Base-by-base conservation (phyloP, 2,113 vertebrate genomes). In the Platysteira castanea region DNA sequence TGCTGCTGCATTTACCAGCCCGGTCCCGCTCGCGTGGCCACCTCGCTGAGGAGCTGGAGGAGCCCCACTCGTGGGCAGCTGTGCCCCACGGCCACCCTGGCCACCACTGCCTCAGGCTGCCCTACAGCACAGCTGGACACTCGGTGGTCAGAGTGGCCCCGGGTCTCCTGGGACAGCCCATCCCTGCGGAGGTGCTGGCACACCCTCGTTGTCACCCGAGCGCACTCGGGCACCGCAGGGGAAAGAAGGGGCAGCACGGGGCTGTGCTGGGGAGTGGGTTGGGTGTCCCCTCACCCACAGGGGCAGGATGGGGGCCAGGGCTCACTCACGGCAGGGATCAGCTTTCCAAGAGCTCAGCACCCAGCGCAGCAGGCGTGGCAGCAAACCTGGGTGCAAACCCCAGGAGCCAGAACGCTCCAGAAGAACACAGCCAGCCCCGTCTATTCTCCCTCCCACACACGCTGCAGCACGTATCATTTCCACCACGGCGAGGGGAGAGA, bases 221-320 rank as follows among this genome's bases (percentile, higher is more conserved):
- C 0, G 0, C 24, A 15, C 7, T 12, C 0, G 0, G 31, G 41
- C n/a, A 49, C 6, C 3, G 2, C 39, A 33, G 50, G 69, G 33
- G 39, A 7, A 17, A 27, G 39, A 28, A 64, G 39, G 14, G 35
- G 10, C 35, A 95, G 56, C 46, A 13, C 5, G 0, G 65, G 37
- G 39, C 54, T 87, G 31, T 60, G 35, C 65, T 42, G 27, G 37
- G 27, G 28, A 22, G 11, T 8, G 65, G n/a, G 13, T 12, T 16
- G 2, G 46, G 13, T 37, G 33, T 59, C 19, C n/a, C 33, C 35
- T 57, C 3, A 2, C 47, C 73, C 70, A 17, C 1, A 0, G 3
- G 18, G 54, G 27, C 65, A 69, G 77, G 28, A 54, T 26, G 65
- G 13, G n/a, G 31, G 8, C 31, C 80, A 53, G 42, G 8, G 4